Conservation (phyloP, 2,113 vertebrate species). For the Megaleporinus macrocephalus region DNA sequence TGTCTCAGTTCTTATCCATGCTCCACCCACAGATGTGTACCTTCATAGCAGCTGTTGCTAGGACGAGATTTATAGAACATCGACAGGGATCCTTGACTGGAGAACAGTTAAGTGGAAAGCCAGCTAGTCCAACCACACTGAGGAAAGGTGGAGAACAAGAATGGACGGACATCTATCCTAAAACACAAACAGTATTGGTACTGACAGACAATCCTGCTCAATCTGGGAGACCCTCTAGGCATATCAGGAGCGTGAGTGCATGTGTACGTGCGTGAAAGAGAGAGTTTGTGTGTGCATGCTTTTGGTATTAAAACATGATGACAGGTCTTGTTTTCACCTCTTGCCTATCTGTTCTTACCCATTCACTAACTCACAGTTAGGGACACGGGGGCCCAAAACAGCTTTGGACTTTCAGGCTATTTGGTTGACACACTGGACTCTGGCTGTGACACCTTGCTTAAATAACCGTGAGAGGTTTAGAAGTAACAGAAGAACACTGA, state of each 20-base stretch:
- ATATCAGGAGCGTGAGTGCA: neutral
- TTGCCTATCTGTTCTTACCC: conserved; percentile 43
- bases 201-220: conserved; percentile 40
- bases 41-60: too few relatives aligned
- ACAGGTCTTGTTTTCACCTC: conserved; percentile 67
- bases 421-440: conserved; percentile 56
- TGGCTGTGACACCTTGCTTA: neutral
- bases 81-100: too few relatives aligned
- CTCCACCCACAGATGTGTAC: too few relatives aligned
- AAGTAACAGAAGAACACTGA: neutral
- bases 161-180: too few relatives aligned
- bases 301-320: conserved; percentile 71
- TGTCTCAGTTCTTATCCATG: too few relatives aligned
- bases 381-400: conserved; percentile 18
- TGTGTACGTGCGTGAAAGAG: neutral
- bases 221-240: neutral
- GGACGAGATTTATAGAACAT: too few relatives aligned
- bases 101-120: too few relatives aligned
- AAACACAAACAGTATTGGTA: too few relatives aligned
- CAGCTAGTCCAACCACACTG: too few relatives aligned
- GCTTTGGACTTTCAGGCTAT: conserved; percentile 68
- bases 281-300: conserved; percentile 9
- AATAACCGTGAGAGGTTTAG: neutral
- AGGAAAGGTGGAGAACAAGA: too few relatives aligned
- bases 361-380: conserved; percentile 51